Evolutionary conservation across 1,140 invertebrate genomes (phyloP).

Genomic region (Lepidurus arcticus): DNA sequence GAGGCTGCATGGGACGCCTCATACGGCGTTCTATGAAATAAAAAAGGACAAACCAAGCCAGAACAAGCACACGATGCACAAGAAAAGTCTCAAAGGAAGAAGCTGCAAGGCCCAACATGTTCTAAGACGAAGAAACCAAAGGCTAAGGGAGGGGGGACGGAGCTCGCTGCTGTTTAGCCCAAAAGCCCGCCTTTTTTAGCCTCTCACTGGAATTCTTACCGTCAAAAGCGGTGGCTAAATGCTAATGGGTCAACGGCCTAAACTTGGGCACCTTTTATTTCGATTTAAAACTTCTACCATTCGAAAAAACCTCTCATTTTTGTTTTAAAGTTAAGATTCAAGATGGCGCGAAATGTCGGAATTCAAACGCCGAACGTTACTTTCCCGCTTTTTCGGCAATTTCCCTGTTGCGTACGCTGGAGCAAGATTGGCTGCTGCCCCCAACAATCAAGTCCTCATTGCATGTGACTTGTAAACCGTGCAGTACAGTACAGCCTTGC

Average conservation of each 20-base stretch:
- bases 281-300: too few relatives aligned
- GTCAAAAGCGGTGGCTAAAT: background rate
- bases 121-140: background rate
- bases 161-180: background rate
- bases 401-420: background rate
- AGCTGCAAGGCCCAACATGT: conserved; percentile 8
- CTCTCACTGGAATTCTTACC: background rate
- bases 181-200: conserved; percentile 9
- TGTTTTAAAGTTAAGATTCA: background rate
- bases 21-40: conserved; percentile 2
- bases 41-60: background rate
- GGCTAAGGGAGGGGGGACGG: background rate
- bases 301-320: too few relatives aligned
- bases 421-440: too few relatives aligned
- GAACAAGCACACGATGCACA: background rate
- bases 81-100: background rate
- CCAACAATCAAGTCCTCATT: too few relatives aligned
- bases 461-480: too few relatives aligned
- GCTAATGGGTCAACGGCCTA: background rate
- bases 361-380: background rate
- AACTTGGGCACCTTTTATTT: background rate
- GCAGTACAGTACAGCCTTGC: too few relatives aligned
- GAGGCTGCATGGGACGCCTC: too few relatives aligned
- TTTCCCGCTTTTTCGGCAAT: background rate
- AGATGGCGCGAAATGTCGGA: background rate